phyloP scores from a whole-genome alignment of 2,888 invertebrate genomes.

The Eremobia ochroleuca region DNA sequence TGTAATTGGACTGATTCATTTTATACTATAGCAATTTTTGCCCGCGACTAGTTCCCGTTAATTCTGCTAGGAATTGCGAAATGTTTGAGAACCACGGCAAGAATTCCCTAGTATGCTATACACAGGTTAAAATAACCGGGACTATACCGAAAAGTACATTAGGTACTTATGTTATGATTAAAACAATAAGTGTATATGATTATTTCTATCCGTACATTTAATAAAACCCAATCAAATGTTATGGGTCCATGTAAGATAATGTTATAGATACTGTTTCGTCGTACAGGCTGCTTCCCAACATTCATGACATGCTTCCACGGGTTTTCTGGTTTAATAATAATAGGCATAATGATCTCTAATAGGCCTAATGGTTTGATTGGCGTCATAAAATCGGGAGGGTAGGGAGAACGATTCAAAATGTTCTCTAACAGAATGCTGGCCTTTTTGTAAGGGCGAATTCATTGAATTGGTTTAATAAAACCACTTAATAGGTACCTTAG shows the following conservation, averaged over 20 bases:
- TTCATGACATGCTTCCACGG: constrained; percentile 75
- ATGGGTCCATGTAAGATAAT: constrained; percentile 37
- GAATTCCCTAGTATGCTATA: background rate
- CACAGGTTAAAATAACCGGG: background rate
- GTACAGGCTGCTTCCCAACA: constrained; percentile 66
- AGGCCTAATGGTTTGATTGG: constrained; percentile 84
- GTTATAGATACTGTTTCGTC: constrained; percentile 40
- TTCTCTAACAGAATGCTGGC: constrained; percentile 39
- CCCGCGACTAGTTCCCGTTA: constrained; percentile 33
- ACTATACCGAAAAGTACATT: background rate
- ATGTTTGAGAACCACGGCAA: constrained; percentile 22
- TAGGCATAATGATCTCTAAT: constrained; percentile 83
- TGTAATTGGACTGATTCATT: constrained; percentile 52
- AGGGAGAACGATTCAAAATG: constrained; percentile 51
- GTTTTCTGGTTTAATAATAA: constrained; percentile 78
- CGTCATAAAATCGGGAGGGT: constrained; percentile 82
- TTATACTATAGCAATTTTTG: constrained; percentile 50
- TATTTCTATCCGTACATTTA: constrained; percentile 28
- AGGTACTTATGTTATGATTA: constrained; percentile 2
- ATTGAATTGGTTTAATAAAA: constrained; percentile 79
- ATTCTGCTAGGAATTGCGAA: constrained; percentile 19
- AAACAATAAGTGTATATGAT: constrained; percentile 29
- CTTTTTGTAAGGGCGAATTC: constrained; percentile 70
- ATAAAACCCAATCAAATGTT: constrained; percentile 51
- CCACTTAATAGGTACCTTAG: constrained; percentile 36